phyloP scores from a whole-genome alignment of 2,113 vertebrate genomes.

The cattle (Bos taurus) region DNA sequence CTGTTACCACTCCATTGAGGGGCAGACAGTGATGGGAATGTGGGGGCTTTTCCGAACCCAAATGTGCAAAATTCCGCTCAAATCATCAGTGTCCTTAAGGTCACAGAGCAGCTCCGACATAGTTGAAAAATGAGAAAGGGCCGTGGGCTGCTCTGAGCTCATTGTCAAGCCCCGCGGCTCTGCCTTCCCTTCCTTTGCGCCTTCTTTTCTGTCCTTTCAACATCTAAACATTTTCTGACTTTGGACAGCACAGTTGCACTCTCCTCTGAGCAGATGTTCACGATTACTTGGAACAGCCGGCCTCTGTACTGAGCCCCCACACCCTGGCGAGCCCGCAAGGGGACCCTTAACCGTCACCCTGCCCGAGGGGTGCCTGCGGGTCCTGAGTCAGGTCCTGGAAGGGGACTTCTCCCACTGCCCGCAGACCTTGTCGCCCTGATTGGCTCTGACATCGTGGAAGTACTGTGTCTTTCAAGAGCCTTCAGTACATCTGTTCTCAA shows the following conservation, averaged over 20 bases:
- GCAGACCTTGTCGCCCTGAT: not conserved
- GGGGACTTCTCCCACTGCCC: not conserved
- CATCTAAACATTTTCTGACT: not conserved
- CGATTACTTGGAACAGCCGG: not conserved
- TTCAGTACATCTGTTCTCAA: constrained; percentile 55
- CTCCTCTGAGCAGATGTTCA: not conserved
- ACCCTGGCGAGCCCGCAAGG: not conserved
- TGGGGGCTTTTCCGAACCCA: not conserved
- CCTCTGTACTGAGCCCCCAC: not conserved
- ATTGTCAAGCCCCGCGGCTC: not conserved
- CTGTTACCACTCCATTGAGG: constrained; percentile 67
- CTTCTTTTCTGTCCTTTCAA: not conserved
- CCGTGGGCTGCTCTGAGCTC: not conserved
- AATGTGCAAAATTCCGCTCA: not conserved
- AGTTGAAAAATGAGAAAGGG: constrained; percentile 19
- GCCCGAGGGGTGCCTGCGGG: not conserved
- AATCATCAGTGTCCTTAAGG: constrained; percentile 23
- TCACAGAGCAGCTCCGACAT: not conserved
- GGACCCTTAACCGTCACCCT: not conserved
- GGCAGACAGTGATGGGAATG: constrained; percentile 59
- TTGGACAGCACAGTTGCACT: not conserved
- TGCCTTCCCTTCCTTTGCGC: not conserved
- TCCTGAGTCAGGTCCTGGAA: not conserved
- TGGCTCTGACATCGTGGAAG: constrained; percentile 1
- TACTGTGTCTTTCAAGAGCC: constrained; percentile 16